Conservation (phyloP, 2,797 vertebrate genomes). For the Danio jaintianensis region DNA sequence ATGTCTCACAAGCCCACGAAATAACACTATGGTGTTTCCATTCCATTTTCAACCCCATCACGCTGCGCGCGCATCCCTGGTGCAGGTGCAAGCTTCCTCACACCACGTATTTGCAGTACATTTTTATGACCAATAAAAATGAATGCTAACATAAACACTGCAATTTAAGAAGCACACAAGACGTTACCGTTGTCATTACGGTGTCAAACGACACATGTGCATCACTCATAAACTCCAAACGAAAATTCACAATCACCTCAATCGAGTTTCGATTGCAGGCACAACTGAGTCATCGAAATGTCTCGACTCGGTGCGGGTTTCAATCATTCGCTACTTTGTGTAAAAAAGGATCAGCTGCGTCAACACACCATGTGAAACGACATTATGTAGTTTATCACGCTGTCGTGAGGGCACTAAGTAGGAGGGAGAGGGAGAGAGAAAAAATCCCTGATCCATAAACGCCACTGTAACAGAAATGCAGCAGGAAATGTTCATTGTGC, state of each 20-base stretch:
- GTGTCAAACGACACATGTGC: too few species aligned
- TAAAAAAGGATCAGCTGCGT: slow-evolving; percentile 16
- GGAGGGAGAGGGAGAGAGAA: neutral
- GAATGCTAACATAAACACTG: neutral
- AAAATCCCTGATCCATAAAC: neutral
- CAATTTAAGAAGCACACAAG: neutral
- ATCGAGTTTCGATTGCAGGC: neutral
- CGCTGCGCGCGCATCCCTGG: neutral
- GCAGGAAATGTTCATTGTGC: slow-evolving; percentile 69
- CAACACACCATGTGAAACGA: slow-evolving; percentile 35
- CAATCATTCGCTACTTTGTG: slow-evolving; percentile 15
- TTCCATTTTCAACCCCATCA: neutral
- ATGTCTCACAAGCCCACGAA: neutral
- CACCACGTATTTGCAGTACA: neutral
- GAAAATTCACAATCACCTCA: neutral
- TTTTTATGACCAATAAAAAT: neutral
- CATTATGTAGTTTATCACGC: slow-evolving; percentile 36
- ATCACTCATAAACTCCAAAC: neutral
- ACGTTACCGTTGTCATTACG: neutral
- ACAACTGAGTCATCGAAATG: neutral
- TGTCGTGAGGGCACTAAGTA: slow-evolving; percentile 32
- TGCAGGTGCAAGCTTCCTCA: neutral
- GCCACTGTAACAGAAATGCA: slow-evolving; percentile 19
- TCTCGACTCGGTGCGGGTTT: slow-evolving; percentile 2
- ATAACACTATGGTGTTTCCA: neutral